These are phyloP conservation scores for Tillus elongatus DNA, from an alignment of 2,888 invertebrate species.

Conservation along the genomic window DNA sequence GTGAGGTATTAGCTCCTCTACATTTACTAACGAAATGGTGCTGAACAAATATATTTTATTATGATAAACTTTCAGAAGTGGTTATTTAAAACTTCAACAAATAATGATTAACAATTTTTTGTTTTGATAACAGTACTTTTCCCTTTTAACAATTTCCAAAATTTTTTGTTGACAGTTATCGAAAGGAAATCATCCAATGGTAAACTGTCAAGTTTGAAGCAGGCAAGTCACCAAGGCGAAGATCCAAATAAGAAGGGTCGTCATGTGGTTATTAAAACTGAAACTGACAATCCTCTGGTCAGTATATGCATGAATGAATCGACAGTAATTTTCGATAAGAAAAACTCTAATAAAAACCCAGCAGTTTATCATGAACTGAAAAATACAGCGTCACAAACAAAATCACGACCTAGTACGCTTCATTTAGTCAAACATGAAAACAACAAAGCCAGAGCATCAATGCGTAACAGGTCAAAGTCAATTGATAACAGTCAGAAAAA, in stretches of 20 bases:
- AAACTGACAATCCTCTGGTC: slow-evolving; percentile 23
- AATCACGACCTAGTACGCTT: slow-evolving; percentile 30
- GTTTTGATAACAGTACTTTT: too few species aligned
- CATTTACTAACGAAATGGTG: too few species aligned
- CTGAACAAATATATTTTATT: too few species aligned
- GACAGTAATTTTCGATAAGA: slow-evolving; percentile 25
- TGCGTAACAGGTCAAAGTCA: slow-evolving; percentile 33
- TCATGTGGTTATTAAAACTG: slow-evolving; percentile 35
- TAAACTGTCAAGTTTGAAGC: slow-evolving; percentile 25
- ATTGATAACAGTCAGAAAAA: slow-evolving; percentile 30
- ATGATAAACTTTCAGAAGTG: too few species aligned
- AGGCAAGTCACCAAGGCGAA: slow-evolving; percentile 14
- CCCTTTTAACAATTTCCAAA: too few species aligned
- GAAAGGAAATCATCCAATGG: slow-evolving; percentile 29
- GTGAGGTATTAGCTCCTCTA: too few species aligned
- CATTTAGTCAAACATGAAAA: slow-evolving; percentile 27
- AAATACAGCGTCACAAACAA: slow-evolving; percentile 22
- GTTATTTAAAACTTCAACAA: too few species aligned
- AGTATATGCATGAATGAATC: slow-evolving; percentile 24
- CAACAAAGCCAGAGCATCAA: slow-evolving; percentile 13
- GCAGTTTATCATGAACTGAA: slow-evolving; percentile 27
- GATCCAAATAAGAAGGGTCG: slow-evolving; percentile 27
- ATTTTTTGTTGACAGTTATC: too few species aligned
- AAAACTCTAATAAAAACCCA: slow-evolving; percentile 21
- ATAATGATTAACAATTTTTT: too few species aligned